A percentile compares a stretch with the other conserved stretches of the same genome.
These are phyloP conservation scores for Rhyzopertha dominica DNA, from an alignment of 1,140 invertebrate genomes.

Conservation along the genomic window DNA sequence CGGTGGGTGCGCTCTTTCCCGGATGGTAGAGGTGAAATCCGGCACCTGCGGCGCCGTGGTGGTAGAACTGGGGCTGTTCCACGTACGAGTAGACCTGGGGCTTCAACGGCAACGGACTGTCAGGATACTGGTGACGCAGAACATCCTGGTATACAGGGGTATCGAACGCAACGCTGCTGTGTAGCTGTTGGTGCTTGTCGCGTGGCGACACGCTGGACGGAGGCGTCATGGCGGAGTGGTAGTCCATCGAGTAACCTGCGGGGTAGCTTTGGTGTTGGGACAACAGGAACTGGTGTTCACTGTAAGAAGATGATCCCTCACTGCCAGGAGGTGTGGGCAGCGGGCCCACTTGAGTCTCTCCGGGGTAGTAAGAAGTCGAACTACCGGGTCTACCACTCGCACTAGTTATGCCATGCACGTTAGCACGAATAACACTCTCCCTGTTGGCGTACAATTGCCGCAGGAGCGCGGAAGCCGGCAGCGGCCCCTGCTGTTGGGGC, in stretches of 20 bases:
- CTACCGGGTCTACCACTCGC: constrained; percentile 46
- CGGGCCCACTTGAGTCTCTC: constrained; percentile 55
- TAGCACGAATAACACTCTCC: constrained; percentile 89
- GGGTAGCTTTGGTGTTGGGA: constrained; percentile 55
- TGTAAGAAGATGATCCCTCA: constrained; percentile 69
- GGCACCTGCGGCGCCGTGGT: constrained; percentile 60
- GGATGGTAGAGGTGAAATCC: constrained; percentile 87
- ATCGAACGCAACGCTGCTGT: constrained; percentile 42
- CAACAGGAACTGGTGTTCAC: constrained; percentile 62
- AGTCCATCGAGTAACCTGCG: constrained; percentile 68
- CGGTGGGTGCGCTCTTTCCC: constrained; percentile 56
- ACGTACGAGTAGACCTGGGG: constrained; percentile 79
- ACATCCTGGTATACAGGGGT: constrained; percentile 51
- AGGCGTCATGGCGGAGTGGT: constrained; percentile 90
- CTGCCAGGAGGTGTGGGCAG: constrained; percentile 82
- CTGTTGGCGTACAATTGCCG: constrained; percentile 87
- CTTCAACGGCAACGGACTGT: constrained; percentile 77
- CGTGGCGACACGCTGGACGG: constrained; percentile 90
- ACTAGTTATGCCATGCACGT: constrained; percentile 68
- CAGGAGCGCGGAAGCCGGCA: constrained; percentile 79
- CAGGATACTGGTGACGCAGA: constrained; percentile 58
- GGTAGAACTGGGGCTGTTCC: constrained; percentile 82
- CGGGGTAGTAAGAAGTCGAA: constrained; percentile 29
- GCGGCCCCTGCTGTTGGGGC: constrained; percentile 49
- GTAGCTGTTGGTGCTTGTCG: constrained; percentile 69